Conservation (phyloP, 64 coral and sea anemone species). For the Platygyra sinensis region DNA sequence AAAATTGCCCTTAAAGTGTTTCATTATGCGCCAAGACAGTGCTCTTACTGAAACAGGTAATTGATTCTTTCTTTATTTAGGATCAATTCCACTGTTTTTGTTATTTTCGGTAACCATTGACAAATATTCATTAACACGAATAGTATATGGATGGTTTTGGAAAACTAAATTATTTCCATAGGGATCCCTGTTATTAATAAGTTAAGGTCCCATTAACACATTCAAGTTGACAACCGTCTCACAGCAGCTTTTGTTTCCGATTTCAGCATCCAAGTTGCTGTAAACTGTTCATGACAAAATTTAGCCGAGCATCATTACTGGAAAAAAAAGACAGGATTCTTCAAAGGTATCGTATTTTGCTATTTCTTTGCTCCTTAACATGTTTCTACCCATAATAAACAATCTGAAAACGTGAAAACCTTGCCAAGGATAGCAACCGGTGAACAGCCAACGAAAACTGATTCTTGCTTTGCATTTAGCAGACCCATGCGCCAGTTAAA, state of each 20-base stretch:
- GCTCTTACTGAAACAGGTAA: neutral
- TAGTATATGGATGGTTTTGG: neutral
- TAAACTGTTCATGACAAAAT: neutral
- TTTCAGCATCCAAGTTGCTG: neutral
- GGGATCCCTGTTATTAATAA: neutral
- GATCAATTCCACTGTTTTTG: neutral
- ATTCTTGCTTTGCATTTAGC: too few relatives aligned
- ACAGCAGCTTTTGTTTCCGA: neutral
- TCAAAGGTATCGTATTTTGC: neutral
- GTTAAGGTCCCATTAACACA: neutral
- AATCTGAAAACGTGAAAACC: too few relatives aligned
- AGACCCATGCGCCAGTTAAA: too few relatives aligned
- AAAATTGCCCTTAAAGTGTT: neutral
- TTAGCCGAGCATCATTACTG: neutral
- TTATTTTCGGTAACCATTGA: neutral
- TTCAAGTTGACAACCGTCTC: neutral
- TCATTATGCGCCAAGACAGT: neutral
- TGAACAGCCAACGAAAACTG: too few relatives aligned
- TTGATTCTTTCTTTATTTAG: neutral
- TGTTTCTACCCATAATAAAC: too few relatives aligned
- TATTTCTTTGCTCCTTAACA: neutral
- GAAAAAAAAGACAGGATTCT: neutral
- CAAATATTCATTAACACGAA: neutral
- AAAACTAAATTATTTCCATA: neutral
- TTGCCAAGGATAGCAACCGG: too few relatives aligned